phyloP scores from a whole-genome alignment of 2,797 vertebrate genomes.

The Sebastes steindachneri region DNA sequence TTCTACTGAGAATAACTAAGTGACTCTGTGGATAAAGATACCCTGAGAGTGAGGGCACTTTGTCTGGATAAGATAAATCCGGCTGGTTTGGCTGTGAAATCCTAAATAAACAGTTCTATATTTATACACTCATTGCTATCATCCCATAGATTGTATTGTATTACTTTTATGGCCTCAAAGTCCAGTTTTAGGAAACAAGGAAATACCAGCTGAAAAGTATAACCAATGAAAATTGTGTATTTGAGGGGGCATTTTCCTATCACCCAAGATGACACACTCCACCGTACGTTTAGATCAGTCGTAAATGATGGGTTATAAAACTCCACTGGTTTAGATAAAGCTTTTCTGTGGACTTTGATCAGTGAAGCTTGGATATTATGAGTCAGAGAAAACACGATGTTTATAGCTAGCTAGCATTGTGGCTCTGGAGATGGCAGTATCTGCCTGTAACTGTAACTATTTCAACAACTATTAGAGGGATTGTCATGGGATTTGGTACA shows the following conservation, averaged over 20 bases:
- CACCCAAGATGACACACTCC: not conserved
- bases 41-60: not conserved
- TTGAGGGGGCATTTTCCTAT: not conserved
- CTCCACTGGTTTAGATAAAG: slow-evolving; percentile 24
- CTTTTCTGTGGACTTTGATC: slow-evolving; percentile 59
- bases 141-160: not conserved
- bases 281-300: slow-evolving; percentile 22
- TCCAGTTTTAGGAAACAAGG: not conserved
- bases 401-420: not conserved
- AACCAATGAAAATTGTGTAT: not conserved
- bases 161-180: not conserved
- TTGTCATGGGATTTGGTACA: not conserved
- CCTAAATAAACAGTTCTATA: not conserved
- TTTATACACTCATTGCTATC: not conserved
- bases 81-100: not conserved
- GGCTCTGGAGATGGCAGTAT: no score
- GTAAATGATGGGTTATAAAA: slow-evolving; percentile 40
- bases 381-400: not conserved
- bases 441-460: not conserved
- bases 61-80: slow-evolving; percentile 33
- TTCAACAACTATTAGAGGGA: not conserved
- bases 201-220: not conserved
- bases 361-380: slow-evolving; percentile 7
- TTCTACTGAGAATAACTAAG: slow-evolving; percentile 5
- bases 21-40: not conserved